A percentile compares a stretch with the other conserved stretches of the same genome.
Evolutionary conservation across 2,888 invertebrate genomes (phyloP).

Genomic region (Drosophila prostipennis): DNA sequence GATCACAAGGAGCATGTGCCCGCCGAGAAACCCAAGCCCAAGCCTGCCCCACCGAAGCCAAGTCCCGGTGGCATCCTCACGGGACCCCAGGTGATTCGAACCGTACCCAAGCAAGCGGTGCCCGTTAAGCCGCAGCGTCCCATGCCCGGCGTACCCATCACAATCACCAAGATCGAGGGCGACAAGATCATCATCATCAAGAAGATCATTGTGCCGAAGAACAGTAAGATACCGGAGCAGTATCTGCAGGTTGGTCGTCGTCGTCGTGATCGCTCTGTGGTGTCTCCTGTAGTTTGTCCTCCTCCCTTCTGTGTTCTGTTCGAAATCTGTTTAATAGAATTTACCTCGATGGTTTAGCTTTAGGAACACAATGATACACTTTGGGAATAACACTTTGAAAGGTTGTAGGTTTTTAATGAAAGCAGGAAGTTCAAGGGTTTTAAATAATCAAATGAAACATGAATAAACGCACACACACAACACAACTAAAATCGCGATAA

Average conservation of each 20-base stretch:
- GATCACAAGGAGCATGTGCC: constrained; percentile 78
- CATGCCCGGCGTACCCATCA: constrained; percentile 82
- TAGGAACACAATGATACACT: constrained; percentile 15
- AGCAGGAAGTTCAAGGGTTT: neutral
- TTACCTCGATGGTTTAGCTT: constrained; percentile 49
- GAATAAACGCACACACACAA: constrained; percentile 28
- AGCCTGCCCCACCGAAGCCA: constrained; percentile 78
- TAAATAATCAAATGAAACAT: neutral
- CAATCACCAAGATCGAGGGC: constrained; percentile 84
- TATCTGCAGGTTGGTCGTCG: constrained; percentile 83
- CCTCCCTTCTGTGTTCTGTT: constrained; percentile 45
- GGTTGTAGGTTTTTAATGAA: neutral
- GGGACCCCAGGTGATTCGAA: constrained; percentile 73
- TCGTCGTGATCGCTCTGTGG: constrained; percentile 36
- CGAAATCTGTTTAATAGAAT: constrained; percentile 50
- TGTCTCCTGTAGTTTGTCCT: constrained; percentile 28
- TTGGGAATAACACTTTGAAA: too few relatives aligned
- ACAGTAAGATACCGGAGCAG: constrained; percentile 83
- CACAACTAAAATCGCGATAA: constrained; percentile 13
- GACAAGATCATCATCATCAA: constrained; percentile 84
- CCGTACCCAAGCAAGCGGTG: constrained; percentile 40
- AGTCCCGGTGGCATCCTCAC: constrained; percentile 80
- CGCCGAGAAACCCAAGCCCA: constrained; percentile 66
- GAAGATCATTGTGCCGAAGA: constrained; percentile 84
- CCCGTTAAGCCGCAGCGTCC: constrained; percentile 71